Evolutionary conservation across 2,888 invertebrate species (phyloP), one percentile per base, ranked within the genome.

Genomic region (Tridacna gigas): DNA sequence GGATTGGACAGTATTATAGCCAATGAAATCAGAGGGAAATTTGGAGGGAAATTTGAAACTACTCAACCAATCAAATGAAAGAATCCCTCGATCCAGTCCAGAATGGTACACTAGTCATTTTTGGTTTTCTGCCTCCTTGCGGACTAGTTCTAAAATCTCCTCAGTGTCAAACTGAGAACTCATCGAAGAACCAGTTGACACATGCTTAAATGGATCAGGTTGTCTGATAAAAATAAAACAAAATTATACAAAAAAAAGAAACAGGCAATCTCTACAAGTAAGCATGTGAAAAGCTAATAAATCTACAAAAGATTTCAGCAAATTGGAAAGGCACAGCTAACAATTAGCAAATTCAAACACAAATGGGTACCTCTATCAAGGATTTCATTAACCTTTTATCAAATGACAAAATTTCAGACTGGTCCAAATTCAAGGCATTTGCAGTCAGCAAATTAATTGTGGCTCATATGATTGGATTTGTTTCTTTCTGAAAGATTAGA

Each of bases 21-120:
- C 63, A 63, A 63, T 63, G 26, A 26, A 26, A 71, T 51, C 51
- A 51, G 51, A 12, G 22, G 48, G 18, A 56, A 56, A 37, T 69
- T 20, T 25, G 71, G 51, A 12, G 22, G 48, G 18, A 56, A 56
- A 37, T 69, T 20, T 25, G 51, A 71, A 48, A 71, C 71, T 71
- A 71, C 71, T 71, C 71, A 71, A 71, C 71, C 71, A 71, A 71
- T 71, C 71, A 71, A 71, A 71, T n/a, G 47, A 22, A 71, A 51
- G 51, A 48, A 47, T 71, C 5, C 71, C 51, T 22, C 15, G 15
- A 71, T n/a, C 51, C 51, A 25, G 71, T 3, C 51, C 28, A 26
- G 71, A 71, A 45, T 7, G 48, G 71, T 71, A 51, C 51, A 25
- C 71, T 71, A 71, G 71, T 71, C 71, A 71, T 71, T 71, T 48